Percentiles rank a stretch among this genome's conserved stretches.
Conservation (phyloP, 92 coral and sea anemone species). For the Zoanthus sansibaricus region DNA sequence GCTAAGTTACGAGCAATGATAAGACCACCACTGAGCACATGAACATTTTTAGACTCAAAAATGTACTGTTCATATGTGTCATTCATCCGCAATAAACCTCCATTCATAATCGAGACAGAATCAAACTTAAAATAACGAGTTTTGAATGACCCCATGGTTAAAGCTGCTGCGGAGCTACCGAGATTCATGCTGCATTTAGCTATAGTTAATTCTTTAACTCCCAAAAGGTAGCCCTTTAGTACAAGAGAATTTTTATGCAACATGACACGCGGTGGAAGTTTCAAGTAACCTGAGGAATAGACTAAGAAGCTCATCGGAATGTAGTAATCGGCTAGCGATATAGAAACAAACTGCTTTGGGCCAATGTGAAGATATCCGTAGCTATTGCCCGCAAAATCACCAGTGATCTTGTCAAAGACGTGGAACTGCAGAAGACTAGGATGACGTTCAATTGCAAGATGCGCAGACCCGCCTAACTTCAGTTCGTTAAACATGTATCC, state of each 20-base stretch:
- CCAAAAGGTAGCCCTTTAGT: conserved; percentile 60
- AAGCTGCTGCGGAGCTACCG: conserved; percentile 60
- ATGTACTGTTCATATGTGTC: conserved; percentile 53
- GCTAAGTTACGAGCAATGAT: conserved; percentile 58
- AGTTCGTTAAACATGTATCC: conserved; percentile 62
- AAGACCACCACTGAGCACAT: conserved; percentile 56
- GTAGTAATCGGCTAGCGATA: conserved; percentile 44
- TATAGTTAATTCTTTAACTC: conserved; percentile 61
- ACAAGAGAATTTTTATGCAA: conserved; percentile 62
- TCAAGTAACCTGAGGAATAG: conserved; percentile 56
- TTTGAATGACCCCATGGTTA: conserved; percentile 34
- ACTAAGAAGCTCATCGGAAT: conserved; percentile 67
- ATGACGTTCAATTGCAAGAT: conserved; percentile 65
- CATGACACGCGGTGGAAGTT: conserved; percentile 63
- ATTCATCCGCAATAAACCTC: conserved; percentile 53
- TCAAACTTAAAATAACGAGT: conserved; percentile 61
- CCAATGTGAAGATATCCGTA: conserved; percentile 71
- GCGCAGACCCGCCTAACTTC: conserved; percentile 64
- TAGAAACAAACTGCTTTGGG: conserved; percentile 56
- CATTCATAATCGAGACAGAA: conserved; percentile 58
- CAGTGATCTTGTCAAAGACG: conserved; percentile 46
- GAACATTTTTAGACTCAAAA: conserved; percentile 43
- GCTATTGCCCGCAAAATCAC: conserved; percentile 56
- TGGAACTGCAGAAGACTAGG: conserved; percentile 42
- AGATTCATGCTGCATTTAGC: conserved; percentile 60